Evolutionary conservation across 2,113 vertebrate genomes (phyloP).

Genomic region (Rissa tridactyla): DNA sequence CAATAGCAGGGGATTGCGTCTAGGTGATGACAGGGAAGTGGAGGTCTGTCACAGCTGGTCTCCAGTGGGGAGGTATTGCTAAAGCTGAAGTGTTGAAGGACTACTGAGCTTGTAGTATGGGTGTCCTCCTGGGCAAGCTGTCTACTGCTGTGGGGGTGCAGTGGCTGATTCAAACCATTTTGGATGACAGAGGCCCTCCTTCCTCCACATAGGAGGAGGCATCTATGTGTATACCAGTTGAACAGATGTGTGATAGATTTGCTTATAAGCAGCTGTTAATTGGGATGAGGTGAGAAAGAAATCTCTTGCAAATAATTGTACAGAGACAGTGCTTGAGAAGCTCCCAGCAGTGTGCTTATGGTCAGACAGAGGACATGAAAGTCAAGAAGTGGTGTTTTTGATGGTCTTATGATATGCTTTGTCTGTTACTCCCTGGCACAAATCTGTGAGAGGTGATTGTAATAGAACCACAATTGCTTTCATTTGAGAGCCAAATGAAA

Average conservation of each 20-base stretch:
- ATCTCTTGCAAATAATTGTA: background rate
- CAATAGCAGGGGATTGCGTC: rapidly evolving
- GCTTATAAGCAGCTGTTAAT: background rate
- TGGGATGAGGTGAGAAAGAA: background rate
- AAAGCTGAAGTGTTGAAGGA: background rate
- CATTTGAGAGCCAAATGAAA: background rate
- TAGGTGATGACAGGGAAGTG: background rate
- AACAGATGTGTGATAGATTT: background rate
- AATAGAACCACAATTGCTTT: background rate
- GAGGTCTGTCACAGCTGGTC: background rate
- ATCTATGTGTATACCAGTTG: background rate
- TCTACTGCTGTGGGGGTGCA: background rate
- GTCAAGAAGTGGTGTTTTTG: background rate
- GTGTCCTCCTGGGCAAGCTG: background rate
- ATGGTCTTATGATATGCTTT: background rate
- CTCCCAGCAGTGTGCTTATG: background rate
- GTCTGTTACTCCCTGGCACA: background rate
- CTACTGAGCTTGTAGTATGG: background rate
- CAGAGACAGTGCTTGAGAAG: background rate
- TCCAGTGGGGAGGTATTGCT: background rate
- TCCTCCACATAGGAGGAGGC: background rate
- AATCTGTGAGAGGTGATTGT: background rate
- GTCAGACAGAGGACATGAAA: background rate
- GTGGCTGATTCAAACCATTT: background rate
- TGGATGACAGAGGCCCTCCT: background rate